Conservation (phyloP, 2,797 vertebrate species). For the Oreonectes daqikongensis region DNA sequence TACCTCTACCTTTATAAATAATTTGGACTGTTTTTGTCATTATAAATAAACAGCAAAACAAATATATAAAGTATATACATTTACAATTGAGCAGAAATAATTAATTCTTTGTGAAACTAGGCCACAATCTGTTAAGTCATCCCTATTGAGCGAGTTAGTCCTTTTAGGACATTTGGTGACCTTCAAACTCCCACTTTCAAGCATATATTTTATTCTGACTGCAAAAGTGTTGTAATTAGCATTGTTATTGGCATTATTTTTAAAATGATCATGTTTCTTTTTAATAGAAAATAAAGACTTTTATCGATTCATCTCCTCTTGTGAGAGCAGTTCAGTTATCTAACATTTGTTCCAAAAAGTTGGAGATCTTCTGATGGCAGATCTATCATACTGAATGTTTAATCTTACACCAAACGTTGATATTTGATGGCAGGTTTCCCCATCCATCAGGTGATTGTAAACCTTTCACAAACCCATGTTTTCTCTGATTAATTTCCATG, state of each 20-base stretch:
- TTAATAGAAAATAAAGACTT: conserved; percentile 39
- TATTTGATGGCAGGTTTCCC: conserved; percentile 20
- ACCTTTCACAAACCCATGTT: conserved; percentile 8
- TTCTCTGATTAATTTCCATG: not conserved
- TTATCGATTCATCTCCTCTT: not conserved
- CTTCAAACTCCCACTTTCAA: conserved; percentile 10
- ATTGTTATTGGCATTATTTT: conserved; percentile 58
- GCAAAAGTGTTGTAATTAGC: conserved; percentile 50
- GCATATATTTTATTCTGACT: conserved; percentile 20
- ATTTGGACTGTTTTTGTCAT: not conserved
- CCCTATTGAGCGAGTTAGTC: not conserved
- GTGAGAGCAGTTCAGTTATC: conserved; percentile 44
- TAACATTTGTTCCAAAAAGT: conserved; percentile 4
- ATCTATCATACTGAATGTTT: conserved; percentile 34
- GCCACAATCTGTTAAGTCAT: conserved; percentile 19
- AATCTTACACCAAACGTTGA: conserved; percentile 27
- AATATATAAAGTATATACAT: not conserved
- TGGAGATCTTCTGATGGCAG: conserved; percentile 25
- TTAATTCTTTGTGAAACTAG: not conserved
- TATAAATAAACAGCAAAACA: not conserved
- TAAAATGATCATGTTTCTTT: conserved; percentile 43
- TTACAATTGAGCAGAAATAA: not conserved
- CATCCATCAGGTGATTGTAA: conserved; percentile 17
- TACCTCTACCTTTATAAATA: not conserved
- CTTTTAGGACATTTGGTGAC: not conserved